Evolutionary conservation across 2,888 invertebrate genomes (phyloP), one percentile per base, ranked within the genome.

Genomic region (Willowsia nigromaculata): DNA sequence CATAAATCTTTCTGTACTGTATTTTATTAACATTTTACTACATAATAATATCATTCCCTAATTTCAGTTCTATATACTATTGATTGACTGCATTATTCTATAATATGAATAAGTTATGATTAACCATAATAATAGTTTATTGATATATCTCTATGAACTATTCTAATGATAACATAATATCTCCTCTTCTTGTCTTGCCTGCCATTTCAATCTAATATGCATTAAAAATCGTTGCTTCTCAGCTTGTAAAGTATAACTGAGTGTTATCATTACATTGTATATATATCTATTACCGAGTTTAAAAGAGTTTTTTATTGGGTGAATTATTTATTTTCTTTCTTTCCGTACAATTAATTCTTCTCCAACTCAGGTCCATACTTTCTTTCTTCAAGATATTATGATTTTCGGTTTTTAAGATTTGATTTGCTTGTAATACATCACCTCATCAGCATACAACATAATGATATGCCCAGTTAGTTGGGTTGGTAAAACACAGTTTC

Each of bases 171-270:
- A 33, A 9, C 22, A 25, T n/a, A 40, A 13, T 83, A 50, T 83
- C 27, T 76, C 71, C 62, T 47, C 76, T 62, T 62, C 33, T 78
- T 85, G 65, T 88, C 71, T 59, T 88, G 87, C 87, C 87, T 88
- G 87, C 56, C 78, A 33, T 81, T 82, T 80, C 30, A 53, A 74
- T 74, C 56, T 88, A 86, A 86, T 68, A 68, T 88, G 87, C 81
- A 71, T 82, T 85, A 62, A 9, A 78, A 37, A 65, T 37, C 71
- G 68, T 50, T 74, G 81, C 82, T 82, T 82, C 33, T 62, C 82
- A 74, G 87, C 87, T 88, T 88, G 87, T 88, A 88, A 80, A 59
- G 85, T 85, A 74, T 74, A 59, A 85, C 74, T 76, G 59, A 74
- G 85, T 85, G 78, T 59, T 47, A 76, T 30, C 76, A 53, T 68